These are phyloP conservation scores for Strigops habroptila DNA, from an alignment of 2,113 vertebrate genomes.

Conservation along the genomic window DNA sequence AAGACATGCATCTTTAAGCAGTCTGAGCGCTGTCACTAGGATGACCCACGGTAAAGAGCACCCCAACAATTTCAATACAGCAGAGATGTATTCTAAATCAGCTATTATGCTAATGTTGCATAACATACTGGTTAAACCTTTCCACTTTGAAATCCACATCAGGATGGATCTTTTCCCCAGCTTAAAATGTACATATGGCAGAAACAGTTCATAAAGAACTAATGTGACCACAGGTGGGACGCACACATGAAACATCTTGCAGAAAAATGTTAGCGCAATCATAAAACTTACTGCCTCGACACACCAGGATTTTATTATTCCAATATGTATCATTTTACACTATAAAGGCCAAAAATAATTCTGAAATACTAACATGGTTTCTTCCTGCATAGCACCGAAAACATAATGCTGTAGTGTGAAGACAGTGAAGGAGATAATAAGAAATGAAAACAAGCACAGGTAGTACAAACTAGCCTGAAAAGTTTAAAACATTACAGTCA, in stretches of 20 bases:
- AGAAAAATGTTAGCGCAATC: slow-evolving; percentile 14
- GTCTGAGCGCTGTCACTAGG: not conserved
- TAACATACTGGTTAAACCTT: not conserved
- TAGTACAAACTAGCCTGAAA: not conserved
- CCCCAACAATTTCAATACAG: not conserved
- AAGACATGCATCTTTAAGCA: not conserved
- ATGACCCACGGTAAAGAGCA: not conserved
- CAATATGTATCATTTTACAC: slow-evolving; percentile 26
- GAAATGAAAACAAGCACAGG: not conserved
- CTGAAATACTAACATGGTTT: not conserved
- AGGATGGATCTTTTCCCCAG: not conserved
- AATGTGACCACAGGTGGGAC: slow-evolving; percentile 18
- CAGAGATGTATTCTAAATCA: not conserved
- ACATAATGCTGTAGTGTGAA: not conserved
- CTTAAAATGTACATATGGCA: not conserved
- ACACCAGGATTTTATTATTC: not conserved
- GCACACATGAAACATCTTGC: slow-evolving; percentile 11
- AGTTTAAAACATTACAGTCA: not conserved
- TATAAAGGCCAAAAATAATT: slow-evolving; percentile 26
- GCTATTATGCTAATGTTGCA: not conserved
- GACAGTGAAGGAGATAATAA: not conserved
- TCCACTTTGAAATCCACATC: not conserved
- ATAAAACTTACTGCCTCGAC: not conserved
- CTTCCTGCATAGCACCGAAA: not conserved
- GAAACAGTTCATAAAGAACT: slow-evolving; percentile 10